Evolutionary conservation across 2,888 invertebrate genomes (phyloP).

Genomic region (Camptogramma bilineatum): DNA sequence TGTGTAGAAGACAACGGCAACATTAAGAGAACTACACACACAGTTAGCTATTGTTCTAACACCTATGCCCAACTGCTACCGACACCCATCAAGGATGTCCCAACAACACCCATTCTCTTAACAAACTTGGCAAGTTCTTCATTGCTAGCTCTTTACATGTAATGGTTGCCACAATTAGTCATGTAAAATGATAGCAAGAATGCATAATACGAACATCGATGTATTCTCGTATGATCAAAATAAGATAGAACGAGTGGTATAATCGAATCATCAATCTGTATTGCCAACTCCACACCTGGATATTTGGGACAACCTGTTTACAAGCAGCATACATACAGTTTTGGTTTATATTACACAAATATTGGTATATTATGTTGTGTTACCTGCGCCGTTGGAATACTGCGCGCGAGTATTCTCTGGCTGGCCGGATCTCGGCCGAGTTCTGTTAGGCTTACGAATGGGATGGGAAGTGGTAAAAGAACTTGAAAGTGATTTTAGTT

Average conservation of each 20-base stretch:
- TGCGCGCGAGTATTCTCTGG: slow-evolving; percentile 75
- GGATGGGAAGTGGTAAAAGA: slow-evolving; percentile 45
- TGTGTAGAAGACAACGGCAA: slow-evolving; percentile 34
- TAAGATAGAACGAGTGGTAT: background rate
- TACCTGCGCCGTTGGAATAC: slow-evolving; percentile 80
- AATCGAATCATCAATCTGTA: background rate
- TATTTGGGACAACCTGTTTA: slow-evolving; percentile 42
- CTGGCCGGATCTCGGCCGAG: slow-evolving; percentile 52
- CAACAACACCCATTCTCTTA: slow-evolving; percentile 29
- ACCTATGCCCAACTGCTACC: slow-evolving; percentile 33
- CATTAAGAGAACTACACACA: slow-evolving; percentile 41
- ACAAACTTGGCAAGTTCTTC: slow-evolving; percentile 9
- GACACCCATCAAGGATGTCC: slow-evolving; percentile 35
- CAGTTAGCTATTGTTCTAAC: slow-evolving; percentile 37
- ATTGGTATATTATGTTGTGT: slow-evolving; percentile 51
- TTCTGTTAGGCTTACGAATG: slow-evolving; percentile 45
- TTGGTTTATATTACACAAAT: slow-evolving; percentile 44
- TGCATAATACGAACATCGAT: background rate
- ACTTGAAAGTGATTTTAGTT: slow-evolving; percentile 37
- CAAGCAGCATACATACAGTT: slow-evolving; percentile 40
- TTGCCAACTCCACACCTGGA: slow-evolving; percentile 23
- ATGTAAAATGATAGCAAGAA: background rate
- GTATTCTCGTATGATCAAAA: background rate
- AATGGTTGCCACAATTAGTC: background rate
- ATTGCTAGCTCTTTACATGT: background rate